These are phyloP conservation scores for Drosophila hydei DNA, from an alignment of 1,140 invertebrate genomes.

Conservation along the genomic window DNA sequence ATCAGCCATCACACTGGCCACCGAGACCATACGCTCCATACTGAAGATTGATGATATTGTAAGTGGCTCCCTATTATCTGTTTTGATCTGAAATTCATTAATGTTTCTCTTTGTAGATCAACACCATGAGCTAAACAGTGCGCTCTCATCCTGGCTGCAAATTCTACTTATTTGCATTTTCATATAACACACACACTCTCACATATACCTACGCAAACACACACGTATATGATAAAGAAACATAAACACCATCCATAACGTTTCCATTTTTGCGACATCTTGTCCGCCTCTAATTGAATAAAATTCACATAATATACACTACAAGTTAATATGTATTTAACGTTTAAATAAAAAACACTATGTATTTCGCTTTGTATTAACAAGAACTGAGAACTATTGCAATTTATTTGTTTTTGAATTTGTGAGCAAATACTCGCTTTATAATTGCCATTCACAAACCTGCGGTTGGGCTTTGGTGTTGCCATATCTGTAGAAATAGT, in stretches of 20 bases:
- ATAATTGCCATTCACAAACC: conserved; percentile 1
- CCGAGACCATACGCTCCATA: conserved; percentile 98
- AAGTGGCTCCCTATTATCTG: conserved; percentile 81
- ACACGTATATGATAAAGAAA: conserved; percentile 4
- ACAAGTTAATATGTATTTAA: conserved; percentile 68
- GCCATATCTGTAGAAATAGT: not conserved
- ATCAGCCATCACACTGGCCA: conserved; percentile 96
- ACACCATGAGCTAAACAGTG: conserved; percentile 73
- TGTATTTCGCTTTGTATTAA: conserved; percentile 21
- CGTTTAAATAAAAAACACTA: conserved; percentile 7
- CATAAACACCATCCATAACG: conserved; percentile 21
- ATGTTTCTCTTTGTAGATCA: conserved; percentile 55
- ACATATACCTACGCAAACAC: conserved; percentile 1
- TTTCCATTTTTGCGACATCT: conserved; percentile 47
- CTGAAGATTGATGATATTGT: conserved; percentile 99
- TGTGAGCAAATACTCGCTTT: not conserved
- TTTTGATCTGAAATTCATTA: not conserved
- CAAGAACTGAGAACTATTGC: not conserved
- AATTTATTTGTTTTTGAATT: not conserved
- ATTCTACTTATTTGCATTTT: conserved; percentile 57
- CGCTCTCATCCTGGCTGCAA: conserved; percentile 6
- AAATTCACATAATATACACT: conserved; percentile 67
- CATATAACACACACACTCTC: conserved; percentile 37
- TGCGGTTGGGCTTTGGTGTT: not conserved
- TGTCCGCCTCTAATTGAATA: conserved; percentile 60